Base-by-base conservation (phyloP, 2,888 invertebrate genomes). In the Ichneumon xanthorius region DNA sequence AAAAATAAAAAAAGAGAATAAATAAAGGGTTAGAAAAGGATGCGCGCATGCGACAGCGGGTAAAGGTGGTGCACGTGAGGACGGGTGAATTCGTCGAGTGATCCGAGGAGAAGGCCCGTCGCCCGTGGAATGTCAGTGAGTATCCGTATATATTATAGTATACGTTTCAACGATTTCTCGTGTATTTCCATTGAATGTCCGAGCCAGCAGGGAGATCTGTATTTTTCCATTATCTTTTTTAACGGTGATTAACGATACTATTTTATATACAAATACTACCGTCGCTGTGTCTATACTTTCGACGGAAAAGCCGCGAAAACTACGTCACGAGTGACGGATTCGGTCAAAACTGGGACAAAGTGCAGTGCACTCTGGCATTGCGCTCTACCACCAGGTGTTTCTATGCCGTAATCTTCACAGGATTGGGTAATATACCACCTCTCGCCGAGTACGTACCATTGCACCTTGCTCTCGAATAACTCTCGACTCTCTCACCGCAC, bases 341-440 rank as follows among this genome's bases (percentile, higher is more conserved):
- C 91, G 90, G 89, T 90, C 89, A 92, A 93, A 93, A 93, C 93
- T 93, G 93, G 93, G 93, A 93, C 93, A 94, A 93, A 93, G 93
- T 94, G 93, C 93, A 94, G 91, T 94, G 93, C 92, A 93, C 94
- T 93, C 94, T 93, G 92, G 93, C 93, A 93, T 93, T 93, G 93
- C 93, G 92, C 91, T 93, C 92, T 88, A 86, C 89, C 92, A 91
- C 93, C 93, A 93, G 93, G 93, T 93, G 93, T 93, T 93, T 93
- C 92, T 92, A 91, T 93, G 93, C 92, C 91, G 92, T 93, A 93
- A 93, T 93, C 90, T 92, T 93, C 92, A 90, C 92, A 92, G 91
- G 90, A 93, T 93, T 94, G 93, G 91, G 92, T 93, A 93, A 93
- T 92, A 90, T 87, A 84, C 89, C 89, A 80, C 80, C 82, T 83